Conservation (phyloP, 2,888 invertebrate genomes). For the Drosophila neoperkinsi region DNA sequence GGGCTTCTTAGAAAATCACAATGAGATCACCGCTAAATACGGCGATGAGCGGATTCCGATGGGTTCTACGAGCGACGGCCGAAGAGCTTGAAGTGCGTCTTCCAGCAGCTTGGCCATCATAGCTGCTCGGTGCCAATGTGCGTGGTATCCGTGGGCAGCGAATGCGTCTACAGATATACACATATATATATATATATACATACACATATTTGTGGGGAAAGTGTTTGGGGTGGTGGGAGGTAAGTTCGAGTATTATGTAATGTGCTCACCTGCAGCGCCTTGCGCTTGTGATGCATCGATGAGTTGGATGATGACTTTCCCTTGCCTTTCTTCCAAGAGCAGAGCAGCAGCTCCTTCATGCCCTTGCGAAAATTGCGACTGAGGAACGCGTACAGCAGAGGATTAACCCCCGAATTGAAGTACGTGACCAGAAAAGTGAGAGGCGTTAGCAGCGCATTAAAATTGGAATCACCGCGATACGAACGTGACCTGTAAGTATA, state of each 20-base stretch:
- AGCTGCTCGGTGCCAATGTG: constrained; percentile 85
- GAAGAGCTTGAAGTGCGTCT: constrained; percentile 62
- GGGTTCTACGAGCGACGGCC: constrained; percentile 69
- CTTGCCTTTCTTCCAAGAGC: constrained; percentile 86
- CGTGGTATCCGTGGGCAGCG: constrained; percentile 85
- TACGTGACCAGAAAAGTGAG: constrained; percentile 94
- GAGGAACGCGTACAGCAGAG: constrained; percentile 94
- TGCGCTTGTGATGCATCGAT: constrained; percentile 84
- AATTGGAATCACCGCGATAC: constrained; percentile 90
- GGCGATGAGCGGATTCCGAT: constrained; percentile 22
- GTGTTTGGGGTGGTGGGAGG: neutral
- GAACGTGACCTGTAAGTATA: constrained; percentile 86
- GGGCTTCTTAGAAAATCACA: constrained; percentile 63
- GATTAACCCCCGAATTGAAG: constrained; percentile 96
- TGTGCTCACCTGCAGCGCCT: constrained; percentile 83
- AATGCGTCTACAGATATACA: constrained; percentile 80
- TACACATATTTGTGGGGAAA: neutral
- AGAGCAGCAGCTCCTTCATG: constrained; percentile 92
- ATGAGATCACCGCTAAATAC: constrained; percentile 46
- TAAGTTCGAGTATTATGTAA: neutral
- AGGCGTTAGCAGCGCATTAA: constrained; percentile 92
- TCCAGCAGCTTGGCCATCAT: constrained; percentile 81
- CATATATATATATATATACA: neutral
- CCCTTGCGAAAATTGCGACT: constrained; percentile 93
- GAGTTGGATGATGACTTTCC: constrained; percentile 84